Percentiles rank a stretch among this genome's conserved stretches.
Evolutionary conservation across 2,113 vertebrate species (phyloP).

Genomic region (Ciconia maguari): DNA sequence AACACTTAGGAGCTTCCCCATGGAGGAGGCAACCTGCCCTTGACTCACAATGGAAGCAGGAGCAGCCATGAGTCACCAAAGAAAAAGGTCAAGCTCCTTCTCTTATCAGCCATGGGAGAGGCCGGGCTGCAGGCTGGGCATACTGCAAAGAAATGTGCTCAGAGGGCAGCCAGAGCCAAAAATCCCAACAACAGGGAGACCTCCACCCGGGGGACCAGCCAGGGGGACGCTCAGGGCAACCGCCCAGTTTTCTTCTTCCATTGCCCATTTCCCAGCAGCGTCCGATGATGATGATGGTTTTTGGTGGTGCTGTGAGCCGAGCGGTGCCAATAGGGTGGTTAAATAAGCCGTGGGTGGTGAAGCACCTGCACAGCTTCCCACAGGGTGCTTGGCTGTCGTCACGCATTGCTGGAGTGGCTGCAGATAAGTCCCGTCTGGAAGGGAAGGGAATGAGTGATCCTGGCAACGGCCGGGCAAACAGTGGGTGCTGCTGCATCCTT

Average conservation of each 20-base stretch:
- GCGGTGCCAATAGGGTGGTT: neutral
- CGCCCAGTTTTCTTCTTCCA: neutral
- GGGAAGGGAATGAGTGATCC: neutral
- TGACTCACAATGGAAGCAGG: neutral
- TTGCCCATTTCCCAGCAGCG: neutral
- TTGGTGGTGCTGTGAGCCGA: neutral
- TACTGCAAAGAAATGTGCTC: neutral
- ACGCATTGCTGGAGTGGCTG: neutral
- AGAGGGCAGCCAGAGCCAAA: neutral
- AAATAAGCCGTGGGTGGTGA: neutral
- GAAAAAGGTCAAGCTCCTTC: constrained; percentile 22
- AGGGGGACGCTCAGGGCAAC: fast-evolving
- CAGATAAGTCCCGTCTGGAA: neutral
- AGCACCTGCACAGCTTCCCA: neutral
- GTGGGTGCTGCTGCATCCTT: fast-evolving
- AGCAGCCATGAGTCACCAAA: constrained; percentile 47
- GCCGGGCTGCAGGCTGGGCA: neutral
- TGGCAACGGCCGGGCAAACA: neutral
- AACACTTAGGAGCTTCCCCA: neutral
- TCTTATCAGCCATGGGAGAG: constrained; percentile 30
- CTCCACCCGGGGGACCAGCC: neutral
- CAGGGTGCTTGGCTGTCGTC: neutral
- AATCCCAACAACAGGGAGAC: neutral
- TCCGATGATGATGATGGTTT: neutral
- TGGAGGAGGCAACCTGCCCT: neutral